Percentiles rank a stretch among this genome's conserved stretches.
phyloP scores from a whole-genome alignment of 2,113 vertebrate species.

The Zootoca vivipara region DNA sequence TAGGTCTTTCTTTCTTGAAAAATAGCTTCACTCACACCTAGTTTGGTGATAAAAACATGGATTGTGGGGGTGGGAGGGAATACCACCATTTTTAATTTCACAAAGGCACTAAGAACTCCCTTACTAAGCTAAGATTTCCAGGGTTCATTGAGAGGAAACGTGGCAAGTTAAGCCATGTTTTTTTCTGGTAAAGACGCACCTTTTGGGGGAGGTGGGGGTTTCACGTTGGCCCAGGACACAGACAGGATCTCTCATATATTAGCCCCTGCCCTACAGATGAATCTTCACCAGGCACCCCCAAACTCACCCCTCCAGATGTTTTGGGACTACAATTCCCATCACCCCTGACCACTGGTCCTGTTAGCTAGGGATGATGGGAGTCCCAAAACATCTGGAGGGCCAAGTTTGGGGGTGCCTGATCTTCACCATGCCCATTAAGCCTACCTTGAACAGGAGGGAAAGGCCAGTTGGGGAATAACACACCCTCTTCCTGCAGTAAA shows the following conservation, averaged over 20 bases:
- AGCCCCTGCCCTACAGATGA: not conserved
- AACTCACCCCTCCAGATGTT: too few relatives aligned
- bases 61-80: not conserved
- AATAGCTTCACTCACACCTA: not conserved
- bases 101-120: not conserved
- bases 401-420: too few relatives aligned
- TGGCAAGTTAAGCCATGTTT: not conserved
- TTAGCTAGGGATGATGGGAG: too few relatives aligned
- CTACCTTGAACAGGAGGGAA: not conserved
- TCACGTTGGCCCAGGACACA: not conserved
- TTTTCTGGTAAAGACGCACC: too few relatives aligned
- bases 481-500: fast-evolving
- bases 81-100: not conserved
- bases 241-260: not conserved
- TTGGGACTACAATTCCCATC: too few relatives aligned
- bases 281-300: too few relatives aligned
- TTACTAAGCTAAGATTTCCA: not conserved
- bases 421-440: not conserved
- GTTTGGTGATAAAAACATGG: not conserved
- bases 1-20: not conserved
- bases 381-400: too few relatives aligned
- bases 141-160: not conserved
- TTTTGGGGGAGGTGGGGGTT: not conserved
- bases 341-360: too few relatives aligned
- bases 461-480: not conserved